Conservation (phyloP, 2,113 vertebrate species). For the Thryonomys swinderianus region DNA sequence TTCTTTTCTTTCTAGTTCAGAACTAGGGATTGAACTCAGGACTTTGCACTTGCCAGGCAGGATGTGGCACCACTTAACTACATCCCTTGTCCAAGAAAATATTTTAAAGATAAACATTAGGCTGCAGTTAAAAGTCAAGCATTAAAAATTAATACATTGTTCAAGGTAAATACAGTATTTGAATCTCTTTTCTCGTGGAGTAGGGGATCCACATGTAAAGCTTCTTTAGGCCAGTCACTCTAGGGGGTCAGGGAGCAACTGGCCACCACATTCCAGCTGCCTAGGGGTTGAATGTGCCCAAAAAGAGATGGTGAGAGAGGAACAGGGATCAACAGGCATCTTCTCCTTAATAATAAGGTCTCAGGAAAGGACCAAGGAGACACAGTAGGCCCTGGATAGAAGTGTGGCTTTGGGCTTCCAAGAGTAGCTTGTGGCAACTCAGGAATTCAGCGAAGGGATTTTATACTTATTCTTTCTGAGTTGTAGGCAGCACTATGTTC, state of each 20-base stretch:
- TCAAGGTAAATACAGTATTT: neutral
- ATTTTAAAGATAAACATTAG: neutral
- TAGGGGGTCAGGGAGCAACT: neutral
- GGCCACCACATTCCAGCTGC: accelerated
- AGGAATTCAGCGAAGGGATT: accelerated
- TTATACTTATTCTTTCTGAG: neutral
- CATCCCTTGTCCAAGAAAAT: neutral
- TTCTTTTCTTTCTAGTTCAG: too few species aligned
- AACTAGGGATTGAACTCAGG: too few species aligned
- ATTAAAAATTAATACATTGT: neutral
- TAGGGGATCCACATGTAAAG: neutral
- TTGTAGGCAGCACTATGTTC: neutral
- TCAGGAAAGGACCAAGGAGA: neutral
- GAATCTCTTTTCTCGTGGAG: neutral
- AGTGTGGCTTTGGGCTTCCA: accelerated
- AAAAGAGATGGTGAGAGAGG: neutral
- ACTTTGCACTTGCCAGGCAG: too few species aligned
- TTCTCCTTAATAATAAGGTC: neutral
- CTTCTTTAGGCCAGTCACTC: neutral
- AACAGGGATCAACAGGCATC: neutral
- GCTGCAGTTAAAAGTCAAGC: neutral
- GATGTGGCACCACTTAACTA: too few species aligned
- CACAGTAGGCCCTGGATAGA: accelerated
- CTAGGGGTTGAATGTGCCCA: neutral
- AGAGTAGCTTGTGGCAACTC: neutral